These are phyloP conservation scores for Puma concolor DNA, from an alignment of 2,113 vertebrate genomes.

Conservation along the genomic window DNA sequence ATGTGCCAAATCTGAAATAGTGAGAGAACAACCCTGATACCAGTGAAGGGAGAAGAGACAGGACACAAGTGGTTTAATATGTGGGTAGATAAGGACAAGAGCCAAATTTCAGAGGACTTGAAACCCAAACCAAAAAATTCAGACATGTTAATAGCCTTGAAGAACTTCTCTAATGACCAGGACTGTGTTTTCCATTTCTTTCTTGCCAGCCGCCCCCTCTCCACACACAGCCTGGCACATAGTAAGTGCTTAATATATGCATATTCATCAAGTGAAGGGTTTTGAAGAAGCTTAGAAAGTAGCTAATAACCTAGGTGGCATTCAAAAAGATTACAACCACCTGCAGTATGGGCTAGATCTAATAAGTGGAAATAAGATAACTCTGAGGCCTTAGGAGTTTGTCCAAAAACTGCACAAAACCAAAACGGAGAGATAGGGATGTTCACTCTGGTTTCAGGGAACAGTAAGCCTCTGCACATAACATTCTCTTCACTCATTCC, in stretches of 20 bases:
- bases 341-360: background rate
- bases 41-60: background rate
- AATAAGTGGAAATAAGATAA: background rate
- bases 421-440: background rate
- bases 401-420: background rate
- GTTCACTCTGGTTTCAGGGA: background rate
- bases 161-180: background rate
- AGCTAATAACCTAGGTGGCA: background rate
- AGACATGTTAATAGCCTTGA: background rate
- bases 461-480: background rate
- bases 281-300: background rate
- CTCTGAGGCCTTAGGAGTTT: background rate
- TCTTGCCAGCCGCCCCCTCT: background rate
- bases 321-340: background rate
- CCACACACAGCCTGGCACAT: background rate
- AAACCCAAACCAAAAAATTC: slow-evolving; percentile 7
- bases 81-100: background rate
- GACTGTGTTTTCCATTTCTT: background rate
- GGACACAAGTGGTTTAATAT: background rate
- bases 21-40: background rate
- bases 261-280: background rate
- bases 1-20: background rate
- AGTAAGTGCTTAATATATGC: background rate
- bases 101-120: background rate
- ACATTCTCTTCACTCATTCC: background rate